These are phyloP conservation scores for Montipora efflorescens DNA, from an alignment of 64 coral and sea anemone genomes.

Conservation along the genomic window DNA sequence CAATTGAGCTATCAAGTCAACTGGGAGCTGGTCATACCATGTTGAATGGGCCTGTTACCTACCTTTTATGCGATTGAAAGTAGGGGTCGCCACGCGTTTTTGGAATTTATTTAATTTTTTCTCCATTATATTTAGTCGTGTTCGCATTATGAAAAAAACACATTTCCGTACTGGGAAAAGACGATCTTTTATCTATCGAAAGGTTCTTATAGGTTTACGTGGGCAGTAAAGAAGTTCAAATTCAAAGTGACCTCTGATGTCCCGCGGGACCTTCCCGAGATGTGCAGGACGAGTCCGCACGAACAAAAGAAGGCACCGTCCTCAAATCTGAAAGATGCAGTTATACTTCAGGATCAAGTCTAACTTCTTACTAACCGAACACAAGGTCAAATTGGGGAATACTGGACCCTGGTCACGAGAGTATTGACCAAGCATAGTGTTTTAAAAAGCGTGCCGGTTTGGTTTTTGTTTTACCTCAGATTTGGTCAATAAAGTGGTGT, in stretches of 20 bases:
- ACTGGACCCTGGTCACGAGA: background rate
- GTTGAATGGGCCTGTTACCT: background rate
- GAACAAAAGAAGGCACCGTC: background rate
- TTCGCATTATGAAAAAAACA: slow-evolving; percentile 7
- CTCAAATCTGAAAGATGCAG: background rate
- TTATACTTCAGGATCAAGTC: background rate
- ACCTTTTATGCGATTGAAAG: slow-evolving; percentile 4
- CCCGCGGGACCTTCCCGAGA: background rate
- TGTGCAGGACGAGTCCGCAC: background rate
- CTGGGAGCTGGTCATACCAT: background rate
- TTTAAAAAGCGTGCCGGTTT: background rate
- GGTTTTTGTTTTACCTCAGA: slow-evolving; percentile 8
- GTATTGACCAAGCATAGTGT: slow-evolving; percentile 8
- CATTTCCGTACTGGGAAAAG: slow-evolving; percentile 5
- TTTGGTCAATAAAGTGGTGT: background rate
- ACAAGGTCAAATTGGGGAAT: slow-evolving; percentile 9
- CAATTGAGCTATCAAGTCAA: too few relatives aligned
- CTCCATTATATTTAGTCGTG: background rate
- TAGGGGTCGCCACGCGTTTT: background rate
- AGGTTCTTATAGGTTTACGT: slow-evolving; percentile 3
- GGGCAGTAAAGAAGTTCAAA: background rate
- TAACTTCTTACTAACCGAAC: background rate
- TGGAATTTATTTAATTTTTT: slow-evolving; percentile 4
- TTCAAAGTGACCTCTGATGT: too few relatives aligned
- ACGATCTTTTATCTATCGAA: slow-evolving; percentile 14